A percentile compares a stretch with the other conserved stretches of the same genome.
These are phyloP conservation scores for Neosalanx taihuensis DNA, from an alignment of 2,797 vertebrate species.

Conservation along the genomic window DNA sequence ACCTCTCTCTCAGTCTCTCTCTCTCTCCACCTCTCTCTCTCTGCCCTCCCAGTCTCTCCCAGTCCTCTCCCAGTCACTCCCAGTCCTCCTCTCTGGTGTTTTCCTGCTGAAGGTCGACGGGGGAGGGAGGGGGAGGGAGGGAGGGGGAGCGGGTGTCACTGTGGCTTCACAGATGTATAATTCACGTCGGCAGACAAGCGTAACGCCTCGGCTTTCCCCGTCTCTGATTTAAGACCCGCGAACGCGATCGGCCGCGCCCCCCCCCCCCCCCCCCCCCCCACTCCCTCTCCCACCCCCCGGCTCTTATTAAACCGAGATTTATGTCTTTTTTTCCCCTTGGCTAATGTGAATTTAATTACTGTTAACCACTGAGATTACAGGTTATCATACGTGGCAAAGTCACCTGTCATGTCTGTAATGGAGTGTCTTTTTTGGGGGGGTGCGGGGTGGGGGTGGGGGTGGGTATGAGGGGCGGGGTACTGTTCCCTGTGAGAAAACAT, in stretches of 20 bases:
- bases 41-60: not conserved
- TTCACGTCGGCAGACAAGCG: slow-evolving; percentile 56
- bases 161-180: slow-evolving; percentile 48
- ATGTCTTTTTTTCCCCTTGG: not conserved
- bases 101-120: slow-evolving; percentile 55
- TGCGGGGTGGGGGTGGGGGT: too few species aligned
- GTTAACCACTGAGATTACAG: slow-evolving; percentile 1
- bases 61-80: too few species aligned
- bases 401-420: not conserved
- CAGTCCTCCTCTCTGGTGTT: slow-evolving; percentile 35
- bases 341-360: not conserved
- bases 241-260: not conserved
- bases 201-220: slow-evolving; percentile 41
- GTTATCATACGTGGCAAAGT: not conserved
- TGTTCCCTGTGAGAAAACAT: not conserved
- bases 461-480: too few species aligned
- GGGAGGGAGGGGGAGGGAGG: slow-evolving; percentile 42
- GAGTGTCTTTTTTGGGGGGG: not conserved
- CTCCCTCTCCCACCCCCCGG: slow-evolving; percentile 17
- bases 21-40: not conserved
- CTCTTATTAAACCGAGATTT: slow-evolving; percentile 31
- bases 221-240: slow-evolving; percentile 49
- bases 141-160: slow-evolving; percentile 53
- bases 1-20: not conserved
- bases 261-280: not conserved